Base-by-base conservation (phyloP, 2,113 vertebrate genomes). In the Spermophilus dauricus region DNA sequence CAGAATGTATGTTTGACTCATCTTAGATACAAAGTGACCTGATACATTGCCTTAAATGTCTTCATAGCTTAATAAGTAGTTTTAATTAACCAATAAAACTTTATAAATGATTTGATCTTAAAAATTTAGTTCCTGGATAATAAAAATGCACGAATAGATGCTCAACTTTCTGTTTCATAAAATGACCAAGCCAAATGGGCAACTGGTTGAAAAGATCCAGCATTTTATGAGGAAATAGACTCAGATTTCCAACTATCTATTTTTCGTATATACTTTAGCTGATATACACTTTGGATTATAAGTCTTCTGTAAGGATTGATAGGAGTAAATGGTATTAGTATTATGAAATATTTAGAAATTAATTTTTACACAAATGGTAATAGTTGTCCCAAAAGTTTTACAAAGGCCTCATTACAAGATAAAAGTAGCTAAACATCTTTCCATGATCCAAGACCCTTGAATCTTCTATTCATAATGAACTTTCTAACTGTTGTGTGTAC, bases 41-140 rank as follows among this genome's bases (percentile, higher is more conserved):
- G 39, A 5, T 24, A 77, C 28, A 77, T 1, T 91, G 39, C 17
- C 22, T 75, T 76, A 12, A 17, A 42, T 76, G 1, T 70, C 9
- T 45, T 76, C 69, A 42, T 65, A 85, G 45, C 32, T 80, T 37
- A 89, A 39, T 6, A 73, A 65, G 24, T 65, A 72, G 37, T 78
- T 83, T 63, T 82, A 80, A 94, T 53, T 86, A 77, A 39, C 51
- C 56, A 67, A 72, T 37, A 65, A 75, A 86, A 92, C 34, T 80
- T 48, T 48, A 85, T 2, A 58, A 92, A 81, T 80, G 12, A 75
- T 67, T 48, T 45, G 22, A 75, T 10, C 34, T 13, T 93, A 77
- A 78, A 75, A 61, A 11, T 48, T 67, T 88, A 61, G 37, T 8
- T 67, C 6, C 32, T 91, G 17, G 45, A 51, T 56, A 9, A 61